Base-by-base conservation (phyloP, 2,113 vertebrate species). In the Notothenia rossii region DNA sequence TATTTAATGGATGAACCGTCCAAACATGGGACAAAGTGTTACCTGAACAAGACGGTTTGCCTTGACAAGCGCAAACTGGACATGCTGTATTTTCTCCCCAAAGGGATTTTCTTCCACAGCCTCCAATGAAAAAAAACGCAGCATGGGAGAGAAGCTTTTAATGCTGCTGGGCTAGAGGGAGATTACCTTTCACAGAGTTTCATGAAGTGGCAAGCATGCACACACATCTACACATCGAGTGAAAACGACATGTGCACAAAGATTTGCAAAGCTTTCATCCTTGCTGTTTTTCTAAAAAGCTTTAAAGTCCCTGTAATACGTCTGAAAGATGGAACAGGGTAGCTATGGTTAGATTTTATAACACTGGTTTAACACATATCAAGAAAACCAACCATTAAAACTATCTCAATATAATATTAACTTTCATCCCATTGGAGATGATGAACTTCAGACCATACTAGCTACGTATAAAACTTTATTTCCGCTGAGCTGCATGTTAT, bases 1-100 rank as follows among this genome's bases (percentile, higher is more conserved):
- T 75, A 67, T 87, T 88, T 91, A 89, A 88, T 84, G 84, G 84
- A 84, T 82, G 79, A 85, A 62, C 62, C 22, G 68, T 84, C 82
- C 67, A 86, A 90, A 86, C 43, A 48, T 7, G 10, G 72, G 68
- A 81, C 70, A 65, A 72, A 76, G 70, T 50, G 81, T 83, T 86
- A 87, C 87, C 86, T 87, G 80, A 45, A 77, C 77, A 54, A 78
- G 73, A 68, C 40, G 54, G 36, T 56, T 76, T 29, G 68, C 67
- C 69, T 75, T 55, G 78, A 86, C 86, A 82, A 82, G 65, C n/a
- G 14, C 84, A 83, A 83, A 82, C 84, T 48, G 81, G 88, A 87
- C 83, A 87, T 72, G 77, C 86, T 84, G 68, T 74, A 60, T 79
- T 77, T 84, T 76, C 71, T 60, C 49, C 67, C 79, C 86, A 79